A percentile compares a stretch with the other conserved stretches of the same genome.
phyloP scores from a whole-genome alignment of 2,888 invertebrate species.

The Euplagia quadripunctaria region DNA sequence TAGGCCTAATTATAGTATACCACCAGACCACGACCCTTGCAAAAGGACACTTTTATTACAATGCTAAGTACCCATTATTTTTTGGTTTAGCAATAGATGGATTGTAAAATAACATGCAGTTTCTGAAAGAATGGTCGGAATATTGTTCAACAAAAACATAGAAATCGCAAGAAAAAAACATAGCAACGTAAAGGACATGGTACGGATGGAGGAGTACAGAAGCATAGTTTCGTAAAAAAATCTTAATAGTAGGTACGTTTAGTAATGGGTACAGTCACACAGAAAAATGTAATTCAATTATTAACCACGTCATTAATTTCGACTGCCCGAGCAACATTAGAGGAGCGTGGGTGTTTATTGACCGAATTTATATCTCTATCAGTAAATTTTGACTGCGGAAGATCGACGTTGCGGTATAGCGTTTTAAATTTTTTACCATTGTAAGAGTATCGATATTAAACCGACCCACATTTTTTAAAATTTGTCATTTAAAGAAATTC shows the following conservation, averaged over 20 bases:
- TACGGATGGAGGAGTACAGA: not conserved
- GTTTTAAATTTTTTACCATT: slow-evolving; percentile 15
- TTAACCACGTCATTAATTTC: slow-evolving; percentile 65
- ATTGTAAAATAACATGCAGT: no score
- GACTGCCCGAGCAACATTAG: slow-evolving; percentile 55
- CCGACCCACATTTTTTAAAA: no score
- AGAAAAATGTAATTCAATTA: slow-evolving; percentile 20
- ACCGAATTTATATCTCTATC: slow-evolving; percentile 68
- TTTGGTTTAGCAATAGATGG: no score
- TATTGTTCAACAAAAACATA: not conserved
- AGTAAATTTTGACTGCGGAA: slow-evolving; percentile 29
- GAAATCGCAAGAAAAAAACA: not conserved
- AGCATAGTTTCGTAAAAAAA: not conserved
- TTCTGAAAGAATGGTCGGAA: not conserved
- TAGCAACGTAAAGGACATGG: not conserved
- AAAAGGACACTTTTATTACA: no score
- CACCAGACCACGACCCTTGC: no score
- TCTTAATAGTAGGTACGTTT: not conserved
- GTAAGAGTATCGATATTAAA: not conserved
- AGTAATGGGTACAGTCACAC: not conserved
- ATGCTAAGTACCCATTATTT: no score
- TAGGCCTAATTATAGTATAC: not conserved
- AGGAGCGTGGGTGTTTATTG: slow-evolving; percentile 65
- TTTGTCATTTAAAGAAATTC: no score
- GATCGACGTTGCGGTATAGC: slow-evolving; percentile 26